Percentiles rank a stretch among this genome's conserved stretches.
These are phyloP conservation scores for Microcebus griseorufus DNA, from an alignment of 2,113 vertebrate species.

Conservation along the genomic window DNA sequence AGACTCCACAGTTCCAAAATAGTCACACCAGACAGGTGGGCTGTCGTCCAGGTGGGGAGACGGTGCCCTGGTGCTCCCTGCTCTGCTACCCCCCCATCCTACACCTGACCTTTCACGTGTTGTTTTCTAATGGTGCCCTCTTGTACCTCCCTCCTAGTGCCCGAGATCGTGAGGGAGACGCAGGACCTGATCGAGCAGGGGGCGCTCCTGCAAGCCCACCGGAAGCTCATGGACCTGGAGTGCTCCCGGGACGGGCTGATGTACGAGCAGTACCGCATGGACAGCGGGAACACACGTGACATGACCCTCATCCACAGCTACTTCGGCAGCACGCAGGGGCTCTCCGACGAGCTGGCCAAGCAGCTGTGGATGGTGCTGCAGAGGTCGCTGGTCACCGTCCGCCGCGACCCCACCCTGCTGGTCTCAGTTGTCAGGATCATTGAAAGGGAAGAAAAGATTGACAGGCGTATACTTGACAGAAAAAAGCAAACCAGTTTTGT, in stretches of 20 bases:
- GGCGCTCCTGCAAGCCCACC: constrained; percentile 94
- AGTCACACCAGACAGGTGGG: neutral
- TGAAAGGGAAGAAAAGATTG: constrained; percentile 96
- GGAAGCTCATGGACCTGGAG: constrained; percentile 97
- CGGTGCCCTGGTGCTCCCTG: neutral
- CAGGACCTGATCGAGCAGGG: constrained; percentile 94
- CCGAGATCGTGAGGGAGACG: constrained; percentile 95
- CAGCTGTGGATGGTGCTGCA: constrained; percentile 98
- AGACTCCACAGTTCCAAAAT: neutral
- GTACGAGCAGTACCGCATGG: constrained; percentile 98
- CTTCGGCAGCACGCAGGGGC: constrained; percentile 93
- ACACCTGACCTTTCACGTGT: fast-evolving
- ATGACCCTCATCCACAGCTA: constrained; percentile 95
- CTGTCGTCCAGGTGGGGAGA: neutral
- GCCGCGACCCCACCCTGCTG: constrained; percentile 95
- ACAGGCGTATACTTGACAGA: constrained; percentile 94
- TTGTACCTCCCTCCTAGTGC: constrained; percentile 86
- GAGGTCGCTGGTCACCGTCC: constrained; percentile 93
- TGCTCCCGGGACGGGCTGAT: constrained; percentile 96
- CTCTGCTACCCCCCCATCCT: neutral
- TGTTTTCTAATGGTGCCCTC: neutral
- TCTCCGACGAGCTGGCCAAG: constrained; percentile 96
- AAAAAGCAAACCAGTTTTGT: constrained; percentile 96
- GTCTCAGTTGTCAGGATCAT: constrained; percentile 98
- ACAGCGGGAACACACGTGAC: constrained; percentile 95